Evolutionary conservation across 2,888 invertebrate species (phyloP), one percentile per base, ranked within the genome.

Genomic region (Dysmachus trigonus): DNA sequence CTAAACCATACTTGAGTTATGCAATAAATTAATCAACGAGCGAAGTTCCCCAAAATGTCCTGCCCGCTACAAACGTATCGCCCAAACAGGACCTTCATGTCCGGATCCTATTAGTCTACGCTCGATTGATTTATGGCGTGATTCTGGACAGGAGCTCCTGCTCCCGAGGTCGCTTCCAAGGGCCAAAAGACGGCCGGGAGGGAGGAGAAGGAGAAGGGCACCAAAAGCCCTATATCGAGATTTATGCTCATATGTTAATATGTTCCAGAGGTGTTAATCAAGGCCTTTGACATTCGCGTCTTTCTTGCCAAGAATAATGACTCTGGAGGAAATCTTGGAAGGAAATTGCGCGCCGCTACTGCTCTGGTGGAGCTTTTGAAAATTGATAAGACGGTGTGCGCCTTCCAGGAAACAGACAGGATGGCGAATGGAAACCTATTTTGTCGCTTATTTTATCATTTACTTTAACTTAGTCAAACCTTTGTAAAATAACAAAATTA

Each of bases 1-100:
- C 84, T 51, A 87, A 87, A 84, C 85, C 86, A 85, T 85, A 85
- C 47, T 81, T 86, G 86, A 87, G 84, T 87, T 85, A 87, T 87
- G 85, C 86, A 87, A 87, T 87, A 87, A 87, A 87, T 87, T 87
- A 87, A 87, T 87, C 87, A 87, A 85, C 62, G 81, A 81, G 41
- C 85, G 84, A 84, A 86, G 85, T 86, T 77, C 81, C 86, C 41
- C 27, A 62, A 87, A 87, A 86, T 86, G 85, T 86, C 81, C 81
- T 86, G 86, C 74, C 87, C 38, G 77, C 53, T 84, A 81, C 87
- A 87, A 76, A 86, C 87, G 84, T 74, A 82, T 81, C 86, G 85
- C 82, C 86, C 74, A 86, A 62, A 81, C 82, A 82, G 86, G 82
- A 87, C 85, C 77, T 86, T 86, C 79, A 86, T 87, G 87, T 87